These are phyloP conservation scores for Parelbella ahira DNA, from an alignment of 2,888 invertebrate species.

Conservation along the genomic window DNA sequence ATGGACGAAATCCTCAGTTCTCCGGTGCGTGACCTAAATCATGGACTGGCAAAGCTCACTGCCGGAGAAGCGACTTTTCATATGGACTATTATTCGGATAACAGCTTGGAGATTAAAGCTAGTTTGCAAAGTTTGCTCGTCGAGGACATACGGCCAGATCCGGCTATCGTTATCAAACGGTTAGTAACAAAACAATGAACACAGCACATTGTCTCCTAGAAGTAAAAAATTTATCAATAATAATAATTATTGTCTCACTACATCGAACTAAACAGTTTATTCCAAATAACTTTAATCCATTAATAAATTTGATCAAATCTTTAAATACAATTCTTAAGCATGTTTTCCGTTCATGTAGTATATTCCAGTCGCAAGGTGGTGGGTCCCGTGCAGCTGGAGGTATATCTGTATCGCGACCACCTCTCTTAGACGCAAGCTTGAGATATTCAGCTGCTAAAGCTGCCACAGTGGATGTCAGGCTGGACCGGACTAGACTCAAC, in stretches of 20 bases:
- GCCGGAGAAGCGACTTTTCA: constrained; percentile 84
- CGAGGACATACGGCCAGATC: constrained; percentile 87
- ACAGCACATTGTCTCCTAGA: no score
- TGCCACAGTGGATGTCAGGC: constrained; percentile 83
- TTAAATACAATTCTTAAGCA: no score
- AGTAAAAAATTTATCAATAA: no score
- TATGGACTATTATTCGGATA: constrained; percentile 84
- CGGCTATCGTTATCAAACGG: constrained; percentile 81
- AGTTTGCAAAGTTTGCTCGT: constrained; percentile 85
- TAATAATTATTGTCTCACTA: no score
- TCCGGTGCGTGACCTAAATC: constrained; percentile 86
- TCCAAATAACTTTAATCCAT: no score
- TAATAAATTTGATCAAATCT: no score
- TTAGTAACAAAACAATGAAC: no score
- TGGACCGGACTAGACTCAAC: constrained; percentile 86
- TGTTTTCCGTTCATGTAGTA: no score
- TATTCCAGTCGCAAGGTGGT: constrained; percentile 84
- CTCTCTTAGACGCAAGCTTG: constrained; percentile 85
- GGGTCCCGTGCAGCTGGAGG: constrained; percentile 77
- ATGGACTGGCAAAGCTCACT: constrained; percentile 85
- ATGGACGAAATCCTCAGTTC: constrained; percentile 88
- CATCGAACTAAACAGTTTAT: no score
- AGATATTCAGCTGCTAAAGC: constrained; percentile 83
- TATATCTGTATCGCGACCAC: constrained; percentile 84
- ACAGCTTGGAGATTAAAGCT: constrained; percentile 84